Evolutionary conservation across 1,140 invertebrate genomes (phyloP).

Genomic region (Bombus sylvicola): DNA sequence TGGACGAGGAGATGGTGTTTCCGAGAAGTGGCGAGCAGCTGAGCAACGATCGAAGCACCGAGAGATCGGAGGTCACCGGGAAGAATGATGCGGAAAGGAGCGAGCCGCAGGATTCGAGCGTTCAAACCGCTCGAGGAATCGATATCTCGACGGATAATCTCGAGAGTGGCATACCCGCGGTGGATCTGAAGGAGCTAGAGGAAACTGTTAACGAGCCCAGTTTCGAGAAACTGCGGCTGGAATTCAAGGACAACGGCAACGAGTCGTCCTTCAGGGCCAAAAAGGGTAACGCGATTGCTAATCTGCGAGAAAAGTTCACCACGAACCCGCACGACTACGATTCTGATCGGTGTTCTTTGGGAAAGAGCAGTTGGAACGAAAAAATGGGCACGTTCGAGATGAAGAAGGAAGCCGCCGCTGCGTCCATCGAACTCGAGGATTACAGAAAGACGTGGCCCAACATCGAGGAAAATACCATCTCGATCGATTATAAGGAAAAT

Average conservation of each 20-base stretch:
- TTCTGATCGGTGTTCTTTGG: conserved; percentile 8
- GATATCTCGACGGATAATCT: conserved; percentile 57
- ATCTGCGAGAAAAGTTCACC: conserved; percentile 65
- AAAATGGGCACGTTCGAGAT: conserved; percentile 18
- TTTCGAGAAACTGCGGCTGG: conserved; percentile 73
- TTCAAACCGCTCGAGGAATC: conserved; percentile 29
- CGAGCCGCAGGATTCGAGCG: conserved; percentile 25
- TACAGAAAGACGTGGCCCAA: conserved; percentile 58
- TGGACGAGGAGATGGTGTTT: conserved; percentile 25
- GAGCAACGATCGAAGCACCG: conserved; percentile 25
- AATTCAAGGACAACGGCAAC: conserved; percentile 69
- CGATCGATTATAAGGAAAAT: conserved; percentile 12
- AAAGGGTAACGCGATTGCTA: conserved; percentile 71
- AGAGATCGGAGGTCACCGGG: conserved; percentile 48
- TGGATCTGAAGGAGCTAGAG: conserved; percentile 48
- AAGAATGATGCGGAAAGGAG: conserved; percentile 50
- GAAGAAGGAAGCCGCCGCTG: neutral
- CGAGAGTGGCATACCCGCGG: conserved; percentile 15
- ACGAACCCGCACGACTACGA: conserved; percentile 48
- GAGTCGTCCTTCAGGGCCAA: conserved; percentile 58
- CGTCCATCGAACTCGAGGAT: conserved; percentile 62
- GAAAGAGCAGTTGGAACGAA: conserved; percentile 37
- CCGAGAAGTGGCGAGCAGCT: conserved; percentile 34
- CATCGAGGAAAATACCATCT: conserved; percentile 35
- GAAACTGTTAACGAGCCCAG: conserved; percentile 63